These are phyloP conservation scores for Mobula birostris DNA, from an alignment of 2,113 vertebrate species.

Conservation along the genomic window DNA sequence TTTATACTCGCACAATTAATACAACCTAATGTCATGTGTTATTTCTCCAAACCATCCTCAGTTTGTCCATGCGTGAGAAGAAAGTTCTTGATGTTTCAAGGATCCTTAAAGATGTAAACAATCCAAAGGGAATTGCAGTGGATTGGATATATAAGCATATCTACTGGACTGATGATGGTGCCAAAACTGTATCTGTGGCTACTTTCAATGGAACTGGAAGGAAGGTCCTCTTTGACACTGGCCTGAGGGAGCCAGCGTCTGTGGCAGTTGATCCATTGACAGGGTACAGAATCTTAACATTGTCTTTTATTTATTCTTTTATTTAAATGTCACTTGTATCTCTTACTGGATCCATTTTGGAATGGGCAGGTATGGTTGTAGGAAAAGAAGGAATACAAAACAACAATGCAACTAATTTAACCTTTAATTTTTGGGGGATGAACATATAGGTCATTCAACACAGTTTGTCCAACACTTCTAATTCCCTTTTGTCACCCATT, in stretches of 20 bases:
- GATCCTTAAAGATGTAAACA: neutral
- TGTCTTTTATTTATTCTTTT: neutral
- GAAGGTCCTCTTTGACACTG: neutral
- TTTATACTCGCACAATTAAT: too few relatives aligned
- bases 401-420: neutral
- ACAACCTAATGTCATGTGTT: neutral
- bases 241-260: conserved; percentile 31
- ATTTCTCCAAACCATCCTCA: neutral
- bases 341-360: neutral
- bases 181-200: conserved; percentile 33
- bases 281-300: conserved; percentile 3
- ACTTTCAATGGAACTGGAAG: neutral
- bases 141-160: conserved; percentile 38
- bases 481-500: too few relatives aligned
- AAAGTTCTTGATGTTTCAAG: neutral
- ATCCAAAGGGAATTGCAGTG: conserved; percentile 17
- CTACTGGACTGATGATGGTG: conserved; percentile 28
- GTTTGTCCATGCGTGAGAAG: neutral
- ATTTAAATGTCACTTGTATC: neutral
- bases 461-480: too few relatives aligned
- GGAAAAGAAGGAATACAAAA: neutral
- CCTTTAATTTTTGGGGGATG: too few relatives aligned
- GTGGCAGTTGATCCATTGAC: conserved; percentile 34
- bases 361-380: neutral
- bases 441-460: too few relatives aligned